phyloP scores from a whole-genome alignment of 1,140 invertebrate genomes.

The Chelonus insularis region DNA sequence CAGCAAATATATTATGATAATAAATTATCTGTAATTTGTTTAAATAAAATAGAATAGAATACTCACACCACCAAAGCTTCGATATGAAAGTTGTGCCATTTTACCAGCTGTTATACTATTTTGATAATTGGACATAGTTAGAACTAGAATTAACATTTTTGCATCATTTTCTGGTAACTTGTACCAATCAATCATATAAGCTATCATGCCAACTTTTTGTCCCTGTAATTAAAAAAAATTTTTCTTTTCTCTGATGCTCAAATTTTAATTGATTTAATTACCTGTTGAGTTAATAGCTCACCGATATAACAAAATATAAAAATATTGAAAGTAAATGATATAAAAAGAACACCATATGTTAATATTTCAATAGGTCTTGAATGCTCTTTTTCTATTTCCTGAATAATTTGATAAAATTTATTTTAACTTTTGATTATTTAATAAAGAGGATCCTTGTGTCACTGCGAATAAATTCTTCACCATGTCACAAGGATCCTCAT shows the following conservation, averaged over 20 bases:
- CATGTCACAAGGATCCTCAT: too few species aligned
- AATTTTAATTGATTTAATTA: neutral
- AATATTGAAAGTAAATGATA: constrained; percentile 29
- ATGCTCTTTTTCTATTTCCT: constrained; percentile 44
- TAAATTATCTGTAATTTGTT: too few species aligned
- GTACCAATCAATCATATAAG: constrained; percentile 36
- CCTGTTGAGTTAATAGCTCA: constrained; percentile 22
- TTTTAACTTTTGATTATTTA: too few species aligned
- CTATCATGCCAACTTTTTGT: constrained; percentile 22
- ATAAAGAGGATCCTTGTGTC: too few species aligned
- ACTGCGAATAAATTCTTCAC: too few species aligned
- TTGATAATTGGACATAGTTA: constrained; percentile 35
- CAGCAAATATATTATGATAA: neutral
- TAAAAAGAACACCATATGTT: constrained; percentile 16
- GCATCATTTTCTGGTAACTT: constrained; percentile 27
- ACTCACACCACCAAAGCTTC: constrained; percentile 40
- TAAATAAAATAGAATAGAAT: too few species aligned
- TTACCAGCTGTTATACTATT: constrained; percentile 40
- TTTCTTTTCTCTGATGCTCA: too few species aligned
- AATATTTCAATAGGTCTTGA: constrained; percentile 5
- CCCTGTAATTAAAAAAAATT: constrained; percentile 30
- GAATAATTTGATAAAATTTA: too few species aligned
- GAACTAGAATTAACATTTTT: constrained; percentile 35
- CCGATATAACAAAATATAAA: constrained; percentile 27
- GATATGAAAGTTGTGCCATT: constrained; percentile 35